phyloP scores from a whole-genome alignment of 2,113 vertebrate species.

The Callithrix jacchus region DNA sequence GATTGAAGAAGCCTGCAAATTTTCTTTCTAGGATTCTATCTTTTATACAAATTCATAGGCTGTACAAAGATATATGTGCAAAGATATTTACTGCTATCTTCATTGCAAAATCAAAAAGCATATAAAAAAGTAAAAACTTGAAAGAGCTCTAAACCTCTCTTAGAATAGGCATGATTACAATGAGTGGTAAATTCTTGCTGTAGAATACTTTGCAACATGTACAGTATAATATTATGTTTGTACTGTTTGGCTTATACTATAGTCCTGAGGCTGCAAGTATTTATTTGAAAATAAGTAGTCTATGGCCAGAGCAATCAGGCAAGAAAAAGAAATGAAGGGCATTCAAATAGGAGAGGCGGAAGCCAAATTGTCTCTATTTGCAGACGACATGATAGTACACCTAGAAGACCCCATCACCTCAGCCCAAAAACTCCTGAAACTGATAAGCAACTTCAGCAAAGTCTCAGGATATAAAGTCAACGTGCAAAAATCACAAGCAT shows the following conservation, averaged over 20 bases:
- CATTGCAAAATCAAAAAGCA: not conserved
- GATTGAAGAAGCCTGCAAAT: not conserved
- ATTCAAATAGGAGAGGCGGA: too few relatives aligned
- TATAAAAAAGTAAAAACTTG: not conserved
- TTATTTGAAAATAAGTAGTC: not conserved
- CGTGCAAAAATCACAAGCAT: too few relatives aligned
- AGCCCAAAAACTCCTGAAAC: too few relatives aligned
- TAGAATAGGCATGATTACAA: not conserved
- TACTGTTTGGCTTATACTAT: not conserved
- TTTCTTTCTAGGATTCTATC: not conserved
- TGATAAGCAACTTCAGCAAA: too few relatives aligned
- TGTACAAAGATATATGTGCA: not conserved
- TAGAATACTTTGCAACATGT: not conserved
- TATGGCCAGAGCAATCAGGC: too few relatives aligned
- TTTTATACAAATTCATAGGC: not conserved
- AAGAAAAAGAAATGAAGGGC: too few relatives aligned
- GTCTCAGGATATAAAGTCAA: too few relatives aligned
- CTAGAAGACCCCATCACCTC: too few relatives aligned
- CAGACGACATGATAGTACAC: too few relatives aligned
- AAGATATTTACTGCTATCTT: not conserved
- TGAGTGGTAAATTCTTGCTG: not conserved
- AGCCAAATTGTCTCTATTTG: too few relatives aligned
- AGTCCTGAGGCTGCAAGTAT: not conserved
- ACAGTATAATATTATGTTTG: not conserved
- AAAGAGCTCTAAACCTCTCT: not conserved